Base-by-base conservation (phyloP, 2,113 vertebrate genomes). In the Amblyornis subalaris region DNA sequence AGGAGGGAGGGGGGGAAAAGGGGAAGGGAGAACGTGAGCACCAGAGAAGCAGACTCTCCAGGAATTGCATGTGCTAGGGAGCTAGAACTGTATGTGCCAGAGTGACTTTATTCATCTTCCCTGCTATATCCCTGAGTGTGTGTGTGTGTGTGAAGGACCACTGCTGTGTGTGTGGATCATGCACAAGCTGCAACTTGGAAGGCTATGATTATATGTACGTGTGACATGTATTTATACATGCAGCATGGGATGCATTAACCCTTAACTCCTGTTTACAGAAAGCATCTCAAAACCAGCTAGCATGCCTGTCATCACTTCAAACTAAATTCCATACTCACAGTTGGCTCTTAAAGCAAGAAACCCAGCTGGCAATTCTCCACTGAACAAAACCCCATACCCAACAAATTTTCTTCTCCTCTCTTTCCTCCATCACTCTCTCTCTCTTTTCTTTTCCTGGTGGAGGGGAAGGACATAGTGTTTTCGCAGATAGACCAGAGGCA, bases 261-360 rank as follows among this genome's bases (percentile, higher is more conserved):
- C 96, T 96, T 95, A 89, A 96, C 94, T 95, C 91, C 94, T 94
- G 91, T 90, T 93, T 96, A 97, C 93, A 94, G 93, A 94, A 97
- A 92, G 88, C 91, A 81, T 79, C 96, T 97, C 87, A 47, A 94
- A 95, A 97, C 7, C 82, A 97, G 92, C 90, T 94, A 94, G 89
- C 85, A 95, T 74, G 96, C 82, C 89, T 87, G 94, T 96, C 96
- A 93, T 91, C 95, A 93, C 93, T 96, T 96, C 77, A 35, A 96
- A 98, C 95, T 97, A 97, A 97, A 97, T 76, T 96, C 90, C 58
- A 29, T 80, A 88, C 93, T 88, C 88, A 81, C 91, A 89, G 85
- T 90, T 89, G 93, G 94, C 92, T 96, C 85, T 91, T 84, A 72
- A 87, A 92, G 89, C 93, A 94, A 79, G 85, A 95, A 96, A 94